Evolutionary conservation across 2,888 invertebrate genomes (phyloP).

Genomic region (Amphipyra berbera): DNA sequence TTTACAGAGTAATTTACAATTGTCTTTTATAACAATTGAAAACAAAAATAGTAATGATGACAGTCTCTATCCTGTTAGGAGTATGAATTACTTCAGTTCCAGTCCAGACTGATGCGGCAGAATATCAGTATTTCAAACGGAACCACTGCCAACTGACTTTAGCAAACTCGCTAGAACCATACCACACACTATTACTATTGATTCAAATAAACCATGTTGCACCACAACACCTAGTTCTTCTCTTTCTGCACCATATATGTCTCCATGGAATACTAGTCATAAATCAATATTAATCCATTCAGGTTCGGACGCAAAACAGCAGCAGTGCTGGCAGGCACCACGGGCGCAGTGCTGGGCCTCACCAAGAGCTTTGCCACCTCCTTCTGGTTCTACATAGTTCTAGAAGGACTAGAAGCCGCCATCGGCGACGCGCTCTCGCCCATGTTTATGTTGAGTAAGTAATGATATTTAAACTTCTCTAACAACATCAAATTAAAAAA

Average conservation of each 20-base stretch:
- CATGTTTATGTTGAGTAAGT: conserved; percentile 85
- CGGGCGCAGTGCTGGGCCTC: conserved; percentile 81
- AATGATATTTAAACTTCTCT: background rate
- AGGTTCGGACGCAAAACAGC: conserved; percentile 84
- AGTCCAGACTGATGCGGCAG: too few species aligned
- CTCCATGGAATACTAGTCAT: background rate
- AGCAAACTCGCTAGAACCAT: too few species aligned
- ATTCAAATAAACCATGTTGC: too few species aligned
- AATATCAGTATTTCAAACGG: too few species aligned
- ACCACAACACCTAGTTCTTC: too few species aligned
- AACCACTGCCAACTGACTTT: too few species aligned
- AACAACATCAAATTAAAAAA: too few species aligned
- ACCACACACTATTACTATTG: too few species aligned
- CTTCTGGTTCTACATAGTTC: conserved; percentile 77
- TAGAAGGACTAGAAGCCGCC: conserved; percentile 82
- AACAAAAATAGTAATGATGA: background rate
- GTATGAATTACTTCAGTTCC: too few species aligned
- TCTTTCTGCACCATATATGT: too few species aligned
- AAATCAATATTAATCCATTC: background rate
- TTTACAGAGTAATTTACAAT: conserved; percentile 21
- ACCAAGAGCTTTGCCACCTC: conserved; percentile 79
- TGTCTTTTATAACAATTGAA: conserved; percentile 10
- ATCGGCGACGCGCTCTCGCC: conserved; percentile 85
- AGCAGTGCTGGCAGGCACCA: conserved; percentile 81
- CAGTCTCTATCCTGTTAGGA: too few species aligned